These are phyloP conservation scores for Scartelaos histophorus DNA, from an alignment of 2,113 vertebrate genomes.

Conservation along the genomic window DNA sequence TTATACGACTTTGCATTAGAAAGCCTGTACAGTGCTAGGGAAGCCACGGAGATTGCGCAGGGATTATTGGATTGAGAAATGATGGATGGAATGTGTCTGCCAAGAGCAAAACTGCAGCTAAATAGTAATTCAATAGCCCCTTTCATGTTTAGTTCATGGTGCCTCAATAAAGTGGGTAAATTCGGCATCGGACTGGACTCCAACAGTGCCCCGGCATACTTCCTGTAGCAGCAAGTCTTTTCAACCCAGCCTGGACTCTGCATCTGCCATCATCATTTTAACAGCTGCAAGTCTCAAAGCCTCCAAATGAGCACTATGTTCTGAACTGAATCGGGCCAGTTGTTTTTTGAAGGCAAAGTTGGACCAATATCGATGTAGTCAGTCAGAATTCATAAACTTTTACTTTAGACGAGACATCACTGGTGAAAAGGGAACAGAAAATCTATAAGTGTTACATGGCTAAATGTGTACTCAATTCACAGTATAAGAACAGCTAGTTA, in stretches of 20 bases:
- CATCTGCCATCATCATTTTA: not conserved
- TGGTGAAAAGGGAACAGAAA: too few species aligned
- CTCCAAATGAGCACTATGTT: not conserved
- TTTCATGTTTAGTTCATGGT: slow-evolving; percentile 10
- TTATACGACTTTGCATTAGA: slow-evolving; percentile 8
- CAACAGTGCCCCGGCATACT: slow-evolving; percentile 1
- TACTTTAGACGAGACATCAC: not conserved
- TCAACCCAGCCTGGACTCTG: not conserved
- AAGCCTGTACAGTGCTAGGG: not conserved
- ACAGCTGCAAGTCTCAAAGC: not conserved
- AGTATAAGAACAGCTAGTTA: too few species aligned
- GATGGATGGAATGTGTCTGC: not conserved
- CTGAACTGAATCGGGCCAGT: not conserved
- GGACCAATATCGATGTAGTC: not conserved
- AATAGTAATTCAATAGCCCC: slow-evolving; percentile 16
- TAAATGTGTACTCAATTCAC: too few species aligned
- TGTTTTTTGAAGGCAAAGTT: not conserved
- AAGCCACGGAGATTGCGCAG: not conserved
- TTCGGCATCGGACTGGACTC: not conserved
- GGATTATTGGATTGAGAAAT: slow-evolving; percentile 9
- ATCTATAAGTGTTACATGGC: too few species aligned
- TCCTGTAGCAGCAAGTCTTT: not conserved
- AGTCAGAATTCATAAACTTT: not conserved
- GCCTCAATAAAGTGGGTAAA: slow-evolving; percentile 3
- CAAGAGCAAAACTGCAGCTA: not conserved